Evolutionary conservation across 1,140 invertebrate species (phyloP).

Genomic region (Thaumatotibia leucotreta): DNA sequence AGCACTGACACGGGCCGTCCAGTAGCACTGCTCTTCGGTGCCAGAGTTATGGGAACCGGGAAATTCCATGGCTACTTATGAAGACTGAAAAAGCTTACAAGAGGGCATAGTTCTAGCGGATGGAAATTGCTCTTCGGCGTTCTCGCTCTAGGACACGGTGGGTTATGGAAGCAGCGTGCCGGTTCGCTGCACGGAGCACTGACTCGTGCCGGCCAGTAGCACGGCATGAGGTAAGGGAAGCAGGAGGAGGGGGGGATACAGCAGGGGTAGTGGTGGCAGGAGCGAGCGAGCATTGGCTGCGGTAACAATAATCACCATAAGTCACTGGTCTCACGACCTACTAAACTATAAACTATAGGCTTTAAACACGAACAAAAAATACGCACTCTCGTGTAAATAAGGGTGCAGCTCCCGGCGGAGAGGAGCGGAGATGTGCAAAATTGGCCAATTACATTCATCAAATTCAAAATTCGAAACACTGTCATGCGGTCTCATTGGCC

Average conservation of each 20-base stretch:
- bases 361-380: too few species aligned
- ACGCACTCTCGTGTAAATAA: too few species aligned
- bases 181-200: constrained; percentile 56
- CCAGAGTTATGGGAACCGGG: too few species aligned
- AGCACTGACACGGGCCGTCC: too few species aligned
- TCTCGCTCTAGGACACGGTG: constrained; percentile 47
- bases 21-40: too few species aligned
- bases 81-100: constrained; percentile 35
- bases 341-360: not conserved
- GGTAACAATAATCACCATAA: not conserved
- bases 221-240: constrained; percentile 63
- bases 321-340: too few species aligned
- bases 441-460: too few species aligned
- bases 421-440: too few species aligned
- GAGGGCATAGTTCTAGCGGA: constrained; percentile 35
- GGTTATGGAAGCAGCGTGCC: constrained; percentile 57
- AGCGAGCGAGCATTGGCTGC: constrained; percentile 49
- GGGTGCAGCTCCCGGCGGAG: too few species aligned
- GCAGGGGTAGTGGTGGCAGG: constrained; percentile 49
- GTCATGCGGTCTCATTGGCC: too few species aligned
- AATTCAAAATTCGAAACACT: too few species aligned
- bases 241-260: constrained; percentile 53
- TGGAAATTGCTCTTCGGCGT: constrained; percentile 25
- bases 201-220: constrained; percentile 54
- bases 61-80: too few species aligned